Conservation (phyloP, 2,888 invertebrate genomes). For the Subacronicta megacephala region DNA sequence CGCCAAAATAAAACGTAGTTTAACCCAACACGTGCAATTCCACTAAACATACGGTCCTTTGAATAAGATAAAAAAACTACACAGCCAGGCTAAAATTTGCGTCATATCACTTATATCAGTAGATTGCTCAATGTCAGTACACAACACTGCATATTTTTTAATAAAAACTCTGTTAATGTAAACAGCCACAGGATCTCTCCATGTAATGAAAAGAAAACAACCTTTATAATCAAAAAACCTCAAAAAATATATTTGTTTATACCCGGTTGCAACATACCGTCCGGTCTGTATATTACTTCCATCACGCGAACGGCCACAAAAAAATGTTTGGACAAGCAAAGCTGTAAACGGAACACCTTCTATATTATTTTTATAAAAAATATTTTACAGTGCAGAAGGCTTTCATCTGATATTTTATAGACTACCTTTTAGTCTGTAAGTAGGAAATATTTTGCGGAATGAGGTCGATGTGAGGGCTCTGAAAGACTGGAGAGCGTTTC, state of each 20-base stretch:
- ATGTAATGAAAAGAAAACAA: constrained; percentile 26
- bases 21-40: too few species aligned
- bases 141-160: background rate
- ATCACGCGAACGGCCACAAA: constrained; percentile 19
- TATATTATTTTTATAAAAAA: constrained; percentile 44
- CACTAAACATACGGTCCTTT: too few species aligned
- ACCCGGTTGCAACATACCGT: background rate
- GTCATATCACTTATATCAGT: too few species aligned
- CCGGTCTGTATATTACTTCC: constrained; percentile 30
- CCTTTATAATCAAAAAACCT: constrained; percentile 17
- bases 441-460: constrained; percentile 53
- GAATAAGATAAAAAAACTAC: too few species aligned
- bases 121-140: background rate
- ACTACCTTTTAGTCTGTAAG: constrained; percentile 41
- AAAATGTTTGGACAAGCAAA: constrained; percentile 29
- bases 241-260: constrained; percentile 26
- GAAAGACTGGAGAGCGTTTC: constrained; percentile 42
- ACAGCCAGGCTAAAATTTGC: too few species aligned
- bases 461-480: constrained; percentile 54
- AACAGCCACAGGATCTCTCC: constrained; percentile 4
- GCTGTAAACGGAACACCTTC: constrained; percentile 23
- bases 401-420: constrained; percentile 43
- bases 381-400: constrained; percentile 45
- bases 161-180: background rate
- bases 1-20: too few species aligned